These are phyloP conservation scores for Caenorhabditis imperialis DNA, from an alignment of 2,888 invertebrate species.

Conservation along the genomic window DNA sequence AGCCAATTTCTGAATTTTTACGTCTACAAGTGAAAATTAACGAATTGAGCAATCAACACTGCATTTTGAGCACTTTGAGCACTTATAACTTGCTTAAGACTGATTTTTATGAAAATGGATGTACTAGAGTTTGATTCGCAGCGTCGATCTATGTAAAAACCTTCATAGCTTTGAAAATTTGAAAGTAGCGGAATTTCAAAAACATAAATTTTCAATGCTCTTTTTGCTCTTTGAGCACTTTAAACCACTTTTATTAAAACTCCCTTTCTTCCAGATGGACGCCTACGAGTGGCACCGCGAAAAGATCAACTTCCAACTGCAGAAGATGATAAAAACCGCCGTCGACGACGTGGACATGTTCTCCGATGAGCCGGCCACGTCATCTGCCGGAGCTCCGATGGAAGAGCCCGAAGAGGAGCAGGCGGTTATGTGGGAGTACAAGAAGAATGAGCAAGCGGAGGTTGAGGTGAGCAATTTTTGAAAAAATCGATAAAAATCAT, in stretches of 20 bases:
- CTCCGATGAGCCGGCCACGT: conserved; percentile 55
- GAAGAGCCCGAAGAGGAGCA: conserved; percentile 26
- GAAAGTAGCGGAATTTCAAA: too few species aligned
- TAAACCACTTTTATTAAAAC: conserved; percentile 14
- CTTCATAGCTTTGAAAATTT: too few species aligned
- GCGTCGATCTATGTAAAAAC: too few species aligned
- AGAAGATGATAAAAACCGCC: conserved; percentile 52
- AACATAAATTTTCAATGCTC: background rate
- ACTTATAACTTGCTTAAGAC: too few species aligned
- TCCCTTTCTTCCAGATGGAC: too few species aligned
- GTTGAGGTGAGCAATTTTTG: conserved; percentile 42
- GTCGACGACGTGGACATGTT: conserved; percentile 64
- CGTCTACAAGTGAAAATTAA: too few species aligned
- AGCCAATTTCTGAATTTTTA: too few species aligned
- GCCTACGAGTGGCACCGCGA: conserved; percentile 72
- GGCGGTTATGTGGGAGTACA: conserved; percentile 69
- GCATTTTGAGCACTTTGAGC: too few species aligned
- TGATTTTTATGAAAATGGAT: too few species aligned
- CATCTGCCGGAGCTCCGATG: conserved; percentile 13
- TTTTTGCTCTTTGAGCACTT: background rate
- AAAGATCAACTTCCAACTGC: conserved; percentile 58
- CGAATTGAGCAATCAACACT: too few species aligned
- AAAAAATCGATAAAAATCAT: conserved; percentile 5
- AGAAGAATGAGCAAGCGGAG: conserved; percentile 52
- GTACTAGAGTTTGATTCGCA: too few species aligned